Evolutionary conservation across 2,888 invertebrate species (phyloP).

Genomic region (Himalopsyche tibetana): DNA sequence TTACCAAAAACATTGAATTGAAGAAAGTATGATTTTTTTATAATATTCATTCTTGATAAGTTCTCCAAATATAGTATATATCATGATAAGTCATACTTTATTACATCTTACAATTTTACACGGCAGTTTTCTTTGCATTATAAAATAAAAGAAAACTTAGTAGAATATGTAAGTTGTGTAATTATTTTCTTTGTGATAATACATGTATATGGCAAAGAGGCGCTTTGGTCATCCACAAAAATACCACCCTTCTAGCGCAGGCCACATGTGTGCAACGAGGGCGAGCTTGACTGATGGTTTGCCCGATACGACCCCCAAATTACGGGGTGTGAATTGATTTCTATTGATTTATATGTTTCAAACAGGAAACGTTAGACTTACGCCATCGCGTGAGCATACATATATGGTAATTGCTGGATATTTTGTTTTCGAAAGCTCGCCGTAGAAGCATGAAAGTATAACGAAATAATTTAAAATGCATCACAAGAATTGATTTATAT

Average conservation of each 20-base stretch:
- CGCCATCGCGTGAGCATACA: slow-evolving; percentile 53
- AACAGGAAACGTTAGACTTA: slow-evolving; percentile 51
- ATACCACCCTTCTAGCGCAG: slow-evolving; percentile 8
- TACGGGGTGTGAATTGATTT: slow-evolving; percentile 64
- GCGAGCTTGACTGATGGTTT: slow-evolving; percentile 61
- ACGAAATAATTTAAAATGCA: not conserved
- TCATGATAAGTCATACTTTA: too few species aligned
- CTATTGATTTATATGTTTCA: slow-evolving; percentile 60
- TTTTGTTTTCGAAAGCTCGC: not conserved
- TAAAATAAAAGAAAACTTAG: too few species aligned
- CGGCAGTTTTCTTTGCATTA: too few species aligned
- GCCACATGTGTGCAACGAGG: slow-evolving; percentile 9
- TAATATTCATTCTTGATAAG: too few species aligned
- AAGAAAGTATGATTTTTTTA: too few species aligned
- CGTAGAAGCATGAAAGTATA: not conserved
- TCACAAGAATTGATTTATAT: too few species aligned
- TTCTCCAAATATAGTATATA: too few species aligned
- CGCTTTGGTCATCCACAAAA: not conserved
- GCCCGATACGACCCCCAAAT: slow-evolving; percentile 51
- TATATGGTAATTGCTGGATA: slow-evolving; percentile 42
- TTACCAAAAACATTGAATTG: too few species aligned
- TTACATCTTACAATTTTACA: too few species aligned
- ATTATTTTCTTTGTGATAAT: too few species aligned
- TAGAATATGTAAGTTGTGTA: too few species aligned
- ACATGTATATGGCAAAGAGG: not conserved